A percentile compares a stretch with the other conserved stretches of the same genome.
phyloP scores from a whole-genome alignment of 2,888 invertebrate genomes.

The Ichneumon xanthorius region DNA sequence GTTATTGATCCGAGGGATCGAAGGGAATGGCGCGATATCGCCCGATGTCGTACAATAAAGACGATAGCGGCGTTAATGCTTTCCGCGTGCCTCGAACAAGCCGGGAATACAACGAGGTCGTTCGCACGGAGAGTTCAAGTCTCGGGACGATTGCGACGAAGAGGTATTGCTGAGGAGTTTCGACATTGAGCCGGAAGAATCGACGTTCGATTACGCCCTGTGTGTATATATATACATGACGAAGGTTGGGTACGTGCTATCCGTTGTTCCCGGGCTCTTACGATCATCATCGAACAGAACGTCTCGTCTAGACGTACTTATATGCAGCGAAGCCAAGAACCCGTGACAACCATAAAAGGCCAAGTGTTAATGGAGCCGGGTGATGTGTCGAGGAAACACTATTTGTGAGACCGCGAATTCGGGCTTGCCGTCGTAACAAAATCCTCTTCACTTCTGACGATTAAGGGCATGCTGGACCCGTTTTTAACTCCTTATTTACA shows the following conservation, averaged over 20 bases:
- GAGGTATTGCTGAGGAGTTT: conserved; percentile 31
- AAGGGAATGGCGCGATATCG: not conserved
- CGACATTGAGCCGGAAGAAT: conserved; percentile 47
- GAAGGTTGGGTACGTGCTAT: conserved; percentile 60
- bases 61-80: conserved; percentile 15
- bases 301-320: conserved; percentile 62
- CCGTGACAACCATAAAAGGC: conserved; percentile 58
- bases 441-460: not conserved
- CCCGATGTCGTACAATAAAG: conserved; percentile 6
- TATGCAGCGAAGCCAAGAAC: conserved; percentile 55
- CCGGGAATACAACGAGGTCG: conserved; percentile 7
- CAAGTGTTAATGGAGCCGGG: not conserved
- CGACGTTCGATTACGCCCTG: conserved; percentile 37
- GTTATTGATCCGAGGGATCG: conserved; percentile 34
- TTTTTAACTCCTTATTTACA: too few species aligned
- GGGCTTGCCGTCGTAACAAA: not conserved
- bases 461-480: not conserved
- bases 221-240: not conserved
- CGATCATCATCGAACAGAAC: conserved; percentile 53
- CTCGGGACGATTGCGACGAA: not conserved
- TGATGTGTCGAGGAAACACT: not conserved
- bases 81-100: conserved; percentile 15
- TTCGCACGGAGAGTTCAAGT: not conserved
- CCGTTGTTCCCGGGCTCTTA: conserved; percentile 46
- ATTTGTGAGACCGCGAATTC: not conserved